These are phyloP conservation scores for Neogobius melanostomus DNA, from an alignment of 2,113 vertebrate species.

Conservation along the genomic window DNA sequence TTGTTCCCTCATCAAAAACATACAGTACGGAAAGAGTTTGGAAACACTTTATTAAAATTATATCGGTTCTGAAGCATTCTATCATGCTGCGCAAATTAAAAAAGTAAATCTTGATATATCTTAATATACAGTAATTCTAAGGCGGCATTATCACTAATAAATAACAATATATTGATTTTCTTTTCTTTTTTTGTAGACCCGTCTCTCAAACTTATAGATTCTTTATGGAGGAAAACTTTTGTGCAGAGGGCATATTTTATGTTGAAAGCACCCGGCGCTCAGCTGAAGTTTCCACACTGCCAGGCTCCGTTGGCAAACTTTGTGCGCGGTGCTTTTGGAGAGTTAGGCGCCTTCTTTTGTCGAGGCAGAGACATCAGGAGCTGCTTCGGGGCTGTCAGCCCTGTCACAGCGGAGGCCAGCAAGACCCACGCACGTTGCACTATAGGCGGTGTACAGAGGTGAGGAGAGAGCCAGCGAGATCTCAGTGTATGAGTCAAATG, in stretches of 20 bases:
- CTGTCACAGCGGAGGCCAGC: slow-evolving; percentile 31
- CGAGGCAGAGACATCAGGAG: slow-evolving; percentile 15
- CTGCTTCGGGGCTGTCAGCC: slow-evolving; percentile 36
- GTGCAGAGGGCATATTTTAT: not conserved
- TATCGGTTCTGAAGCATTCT: too few relatives aligned
- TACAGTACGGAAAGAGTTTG: too few relatives aligned
- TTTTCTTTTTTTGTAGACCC: not conserved
- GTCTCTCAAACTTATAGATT: not conserved
- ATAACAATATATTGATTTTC: too few relatives aligned
- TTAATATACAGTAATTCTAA: too few relatives aligned
- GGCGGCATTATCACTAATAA: too few relatives aligned
- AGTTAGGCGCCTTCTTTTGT: slow-evolving; percentile 17
- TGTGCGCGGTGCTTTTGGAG: slow-evolving; percentile 5
- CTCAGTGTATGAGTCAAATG: too few relatives aligned
- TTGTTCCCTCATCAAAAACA: too few relatives aligned
- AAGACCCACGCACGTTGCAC: slow-evolving; percentile 23
- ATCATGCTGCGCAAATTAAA: too few relatives aligned
- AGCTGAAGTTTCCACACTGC: not conserved
- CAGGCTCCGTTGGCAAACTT: not conserved
- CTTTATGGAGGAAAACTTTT: not conserved
- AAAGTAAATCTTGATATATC: too few relatives aligned
- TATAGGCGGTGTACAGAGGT: slow-evolving; percentile 15
- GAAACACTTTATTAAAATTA: too few relatives aligned
- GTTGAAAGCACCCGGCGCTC: not conserved
- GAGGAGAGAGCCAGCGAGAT: slow-evolving; percentile 14